Evolutionary conservation across 2,888 invertebrate genomes (phyloP).

Genomic region (Aphrophora alni): DNA sequence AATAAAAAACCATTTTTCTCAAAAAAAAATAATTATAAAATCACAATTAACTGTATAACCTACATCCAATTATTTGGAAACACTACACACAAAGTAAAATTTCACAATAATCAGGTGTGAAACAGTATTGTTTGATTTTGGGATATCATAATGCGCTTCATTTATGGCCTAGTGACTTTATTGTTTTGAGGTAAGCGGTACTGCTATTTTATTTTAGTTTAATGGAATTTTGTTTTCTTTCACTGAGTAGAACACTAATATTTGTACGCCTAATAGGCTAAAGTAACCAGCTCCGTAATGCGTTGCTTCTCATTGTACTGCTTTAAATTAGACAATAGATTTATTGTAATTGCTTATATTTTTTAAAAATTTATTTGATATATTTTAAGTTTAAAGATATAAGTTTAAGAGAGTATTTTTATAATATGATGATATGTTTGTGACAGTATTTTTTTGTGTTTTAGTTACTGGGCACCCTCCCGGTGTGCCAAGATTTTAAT

Average conservation of each 20-base stretch:
- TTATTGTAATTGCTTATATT: constrained; percentile 9
- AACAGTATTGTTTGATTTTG: not conserved
- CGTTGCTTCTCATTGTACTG: constrained; percentile 35
- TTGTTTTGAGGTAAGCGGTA: constrained; percentile 9
- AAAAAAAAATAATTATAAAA: no score
- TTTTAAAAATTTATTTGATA: not conserved
- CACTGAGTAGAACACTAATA: not conserved
- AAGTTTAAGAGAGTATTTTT: constrained; percentile 10
- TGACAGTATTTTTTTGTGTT: constrained; percentile 57
- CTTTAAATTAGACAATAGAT: constrained; percentile 10
- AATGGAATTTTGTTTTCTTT: not conserved
- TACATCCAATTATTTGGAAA: no score
- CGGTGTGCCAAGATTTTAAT: constrained; percentile 99
- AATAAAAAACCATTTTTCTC: no score
- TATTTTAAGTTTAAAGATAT: not conserved
- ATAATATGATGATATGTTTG: not conserved
- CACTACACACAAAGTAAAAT: not conserved
- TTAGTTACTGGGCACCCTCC: constrained; percentile 99
- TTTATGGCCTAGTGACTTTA: constrained; percentile 9
- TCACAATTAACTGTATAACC: no score
- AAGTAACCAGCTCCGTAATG: constrained; percentile 17
- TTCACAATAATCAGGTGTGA: not conserved
- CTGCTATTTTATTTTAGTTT: constrained; percentile 3
- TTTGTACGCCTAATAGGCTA: not conserved
- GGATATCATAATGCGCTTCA: constrained; percentile 4